A percentile compares a stretch with the other conserved stretches of the same genome.
Evolutionary conservation across 2,888 invertebrate species (phyloP).

Genomic region (Stramonita haemastoma): DNA sequence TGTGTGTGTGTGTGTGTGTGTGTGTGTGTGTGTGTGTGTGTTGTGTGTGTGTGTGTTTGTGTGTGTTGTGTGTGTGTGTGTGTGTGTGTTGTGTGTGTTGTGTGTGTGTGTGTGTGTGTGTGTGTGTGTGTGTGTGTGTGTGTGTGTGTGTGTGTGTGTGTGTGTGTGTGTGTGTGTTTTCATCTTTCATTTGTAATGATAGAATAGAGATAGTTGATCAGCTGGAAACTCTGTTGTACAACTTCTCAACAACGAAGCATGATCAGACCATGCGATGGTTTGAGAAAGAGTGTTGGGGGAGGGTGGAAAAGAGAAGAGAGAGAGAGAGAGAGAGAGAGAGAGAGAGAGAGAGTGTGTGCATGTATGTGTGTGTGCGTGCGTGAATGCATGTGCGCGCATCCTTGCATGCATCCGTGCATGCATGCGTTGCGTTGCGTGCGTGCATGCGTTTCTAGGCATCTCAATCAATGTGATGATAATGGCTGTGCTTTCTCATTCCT

Average conservation of each 20-base stretch:
- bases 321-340: too few relatives aligned
- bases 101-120: background rate
- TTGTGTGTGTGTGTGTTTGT: background rate
- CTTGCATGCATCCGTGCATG: background rate
- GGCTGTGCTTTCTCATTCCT: background rate
- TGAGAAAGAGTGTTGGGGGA: too few relatives aligned
- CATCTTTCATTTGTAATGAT: too few relatives aligned
- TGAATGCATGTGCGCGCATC: background rate
- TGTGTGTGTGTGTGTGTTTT: constrained; percentile 21
- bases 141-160: background rate
- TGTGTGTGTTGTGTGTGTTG: background rate
- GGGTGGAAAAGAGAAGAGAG: too few relatives aligned
- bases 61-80: background rate
- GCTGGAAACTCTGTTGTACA: too few relatives aligned
- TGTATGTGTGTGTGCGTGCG: background rate
- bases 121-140: constrained; percentile 11
- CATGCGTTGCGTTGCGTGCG: too few relatives aligned
- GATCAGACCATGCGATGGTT: too few relatives aligned
- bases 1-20: constrained; percentile 2
- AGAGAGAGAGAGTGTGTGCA: too few relatives aligned
- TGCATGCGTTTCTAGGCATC: too few relatives aligned
- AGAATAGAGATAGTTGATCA: too few relatives aligned
- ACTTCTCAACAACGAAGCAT: too few relatives aligned
- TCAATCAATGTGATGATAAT: too few relatives aligned
- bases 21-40: background rate